Percentiles rank a stretch among this genome's conserved stretches.
These are phyloP conservation scores for Mastacembelus armatus DNA, from an alignment of 2,797 vertebrate species.

Conservation along the genomic window DNA sequence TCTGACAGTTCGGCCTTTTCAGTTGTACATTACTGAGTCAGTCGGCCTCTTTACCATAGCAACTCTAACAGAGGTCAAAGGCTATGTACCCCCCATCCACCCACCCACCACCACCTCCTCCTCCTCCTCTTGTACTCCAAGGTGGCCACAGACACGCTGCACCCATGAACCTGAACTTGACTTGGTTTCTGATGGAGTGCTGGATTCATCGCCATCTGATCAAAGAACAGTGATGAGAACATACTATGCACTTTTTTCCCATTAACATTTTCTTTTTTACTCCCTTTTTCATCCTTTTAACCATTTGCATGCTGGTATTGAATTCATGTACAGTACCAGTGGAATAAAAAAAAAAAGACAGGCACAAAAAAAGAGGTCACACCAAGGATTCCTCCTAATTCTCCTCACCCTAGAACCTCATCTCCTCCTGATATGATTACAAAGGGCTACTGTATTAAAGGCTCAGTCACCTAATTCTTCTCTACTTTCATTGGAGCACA, in stretches of 20 bases:
- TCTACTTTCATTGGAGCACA: slow-evolving; percentile 65
- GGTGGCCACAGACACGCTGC: slow-evolving; percentile 66
- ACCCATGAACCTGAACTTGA: slow-evolving; percentile 85
- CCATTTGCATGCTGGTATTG: not conserved
- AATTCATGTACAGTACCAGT: not conserved
- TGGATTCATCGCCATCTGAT: not conserved
- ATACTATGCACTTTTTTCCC: not conserved
- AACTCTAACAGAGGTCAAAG: slow-evolving; percentile 88
- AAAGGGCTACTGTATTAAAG: slow-evolving; percentile 73
- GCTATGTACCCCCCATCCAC: slow-evolving; percentile 65
- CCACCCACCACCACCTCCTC: slow-evolving; percentile 30
- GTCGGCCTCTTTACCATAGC: slow-evolving; percentile 91
- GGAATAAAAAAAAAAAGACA: slow-evolving; percentile 15
- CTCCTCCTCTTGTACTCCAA: slow-evolving; percentile 45
- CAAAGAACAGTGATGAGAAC: not conserved
- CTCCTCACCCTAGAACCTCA: slow-evolving; percentile 54
- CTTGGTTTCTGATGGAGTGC: slow-evolving; percentile 26
- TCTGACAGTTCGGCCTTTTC: slow-evolving; percentile 96
- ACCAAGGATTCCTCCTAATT: slow-evolving; percentile 57
- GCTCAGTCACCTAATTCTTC: slow-evolving; percentile 78
- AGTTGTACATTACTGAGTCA: slow-evolving; percentile 89
- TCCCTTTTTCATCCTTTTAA: not conserved
- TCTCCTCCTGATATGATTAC: slow-evolving; percentile 75
- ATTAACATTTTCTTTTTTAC: not conserved
- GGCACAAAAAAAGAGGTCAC: slow-evolving; percentile 56